Evolutionary conservation across 2,888 invertebrate species (phyloP).

Genomic region (Penaeus monodon): DNA sequence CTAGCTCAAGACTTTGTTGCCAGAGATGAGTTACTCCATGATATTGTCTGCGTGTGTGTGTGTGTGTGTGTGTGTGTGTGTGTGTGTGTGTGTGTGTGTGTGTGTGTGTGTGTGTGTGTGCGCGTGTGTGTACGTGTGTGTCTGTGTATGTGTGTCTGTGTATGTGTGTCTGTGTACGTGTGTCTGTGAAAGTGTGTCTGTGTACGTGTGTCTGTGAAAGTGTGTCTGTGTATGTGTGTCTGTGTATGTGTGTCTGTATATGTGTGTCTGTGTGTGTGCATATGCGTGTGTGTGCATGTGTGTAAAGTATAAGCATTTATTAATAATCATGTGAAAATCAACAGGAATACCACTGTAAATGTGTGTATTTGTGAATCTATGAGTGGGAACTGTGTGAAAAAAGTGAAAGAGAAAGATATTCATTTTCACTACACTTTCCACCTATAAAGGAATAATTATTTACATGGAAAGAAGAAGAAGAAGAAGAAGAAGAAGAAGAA

Average conservation of each 20-base stretch:
- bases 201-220: neutral
- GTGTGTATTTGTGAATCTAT: too few species aligned
- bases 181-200: neutral
- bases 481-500: too few species aligned
- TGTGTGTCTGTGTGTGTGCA: too few species aligned
- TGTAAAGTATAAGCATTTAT: too few species aligned
- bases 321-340: too few species aligned
- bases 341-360: too few species aligned
- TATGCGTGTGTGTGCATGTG: too few species aligned
- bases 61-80: constrained; percentile 21
- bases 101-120: neutral
- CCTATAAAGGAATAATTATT: too few species aligned
- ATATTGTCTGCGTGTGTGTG: neutral
- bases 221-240: neutral
- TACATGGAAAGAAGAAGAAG: too few species aligned
- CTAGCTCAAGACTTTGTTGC: too few species aligned
- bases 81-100: neutral
- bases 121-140: neutral
- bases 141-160: neutral
- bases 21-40: neutral
- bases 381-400: neutral
- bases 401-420: neutral
- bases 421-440: too few species aligned
- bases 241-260: neutral
- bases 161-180: neutral